Evolutionary conservation across 2,888 invertebrate genomes (phyloP).

Genomic region (Frankliniella intonsa): DNA sequence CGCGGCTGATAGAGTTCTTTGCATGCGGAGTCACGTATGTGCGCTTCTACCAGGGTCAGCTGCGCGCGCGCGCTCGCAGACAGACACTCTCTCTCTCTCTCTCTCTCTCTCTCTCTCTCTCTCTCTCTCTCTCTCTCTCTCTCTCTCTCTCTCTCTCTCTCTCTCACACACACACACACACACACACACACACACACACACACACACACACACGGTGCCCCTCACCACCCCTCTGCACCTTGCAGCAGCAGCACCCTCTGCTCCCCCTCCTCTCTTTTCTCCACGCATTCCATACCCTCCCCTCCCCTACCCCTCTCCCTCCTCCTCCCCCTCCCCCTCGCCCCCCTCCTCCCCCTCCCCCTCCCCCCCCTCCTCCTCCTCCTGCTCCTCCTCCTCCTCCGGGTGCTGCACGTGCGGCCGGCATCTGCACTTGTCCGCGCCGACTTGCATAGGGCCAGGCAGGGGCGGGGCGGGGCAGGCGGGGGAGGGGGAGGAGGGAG

Average conservation of each 20-base stretch:
- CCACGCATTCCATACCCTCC: not conserved
- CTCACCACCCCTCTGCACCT: too few species aligned
- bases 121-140: too few species aligned
- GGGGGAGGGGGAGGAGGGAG: not conserved
- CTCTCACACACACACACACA: too few species aligned
- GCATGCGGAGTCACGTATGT: not conserved
- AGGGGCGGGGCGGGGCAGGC: too few species aligned
- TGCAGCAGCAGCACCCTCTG: too few species aligned
- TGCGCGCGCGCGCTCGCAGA: not conserved
- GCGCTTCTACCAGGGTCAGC: not conserved
- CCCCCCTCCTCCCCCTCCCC: not conserved
- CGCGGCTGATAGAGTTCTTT: conserved; percentile 24
- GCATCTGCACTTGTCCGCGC: not conserved
- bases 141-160: too few species aligned
- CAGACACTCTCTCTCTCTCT: too few species aligned
- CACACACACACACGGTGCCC: too few species aligned
- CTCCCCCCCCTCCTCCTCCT: not conserved
- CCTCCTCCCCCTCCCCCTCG: not conserved
- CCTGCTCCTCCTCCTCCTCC: not conserved
- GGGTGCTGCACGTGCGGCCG: not conserved
- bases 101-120: too few species aligned
- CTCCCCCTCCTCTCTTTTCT: not conserved
- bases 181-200: too few species aligned
- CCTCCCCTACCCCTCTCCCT: not conserved
- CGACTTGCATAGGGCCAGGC: too few species aligned